Conservation (phyloP, 2,888 invertebrate genomes). For the Xestia ashworthii region DNA sequence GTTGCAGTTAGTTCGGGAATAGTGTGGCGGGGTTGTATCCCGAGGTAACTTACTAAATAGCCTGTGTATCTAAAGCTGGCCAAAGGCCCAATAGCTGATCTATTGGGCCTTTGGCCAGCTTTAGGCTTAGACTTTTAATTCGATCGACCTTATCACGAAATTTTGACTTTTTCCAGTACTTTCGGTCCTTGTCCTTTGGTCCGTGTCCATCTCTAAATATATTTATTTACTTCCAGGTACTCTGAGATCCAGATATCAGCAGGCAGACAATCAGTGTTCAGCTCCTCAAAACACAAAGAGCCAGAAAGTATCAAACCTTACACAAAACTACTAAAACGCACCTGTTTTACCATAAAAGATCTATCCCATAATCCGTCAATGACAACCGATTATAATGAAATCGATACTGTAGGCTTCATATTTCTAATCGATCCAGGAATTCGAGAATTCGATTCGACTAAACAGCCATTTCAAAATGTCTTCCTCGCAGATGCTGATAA, state of each 20-base stretch:
- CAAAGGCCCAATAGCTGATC: too few relatives aligned
- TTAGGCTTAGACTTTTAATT: too few relatives aligned
- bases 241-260: constrained; percentile 91
- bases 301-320: constrained; percentile 65
- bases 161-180: too few relatives aligned
- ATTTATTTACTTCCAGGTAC: constrained; percentile 77
- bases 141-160: too few relatives aligned
- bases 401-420: constrained; percentile 94
- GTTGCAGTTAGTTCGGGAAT: too few relatives aligned
- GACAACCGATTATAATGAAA: constrained; percentile 91
- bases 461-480: constrained; percentile 89
- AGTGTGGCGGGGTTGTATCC: too few relatives aligned
- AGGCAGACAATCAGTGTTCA: constrained; percentile 87
- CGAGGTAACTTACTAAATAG: too few relatives aligned
- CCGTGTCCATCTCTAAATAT: too few relatives aligned
- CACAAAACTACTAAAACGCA: constrained; percentile 75
- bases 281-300: constrained; percentile 73
- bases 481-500: constrained; percentile 90
- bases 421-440: constrained; percentile 89
- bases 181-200: too few relatives aligned
- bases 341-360: constrained; percentile 86
- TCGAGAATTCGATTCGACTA: constrained; percentile 79
- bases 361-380: constrained; percentile 75
- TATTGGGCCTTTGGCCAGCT: too few relatives aligned
- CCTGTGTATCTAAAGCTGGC: too few relatives aligned